Evolutionary conservation across 2,113 vertebrate genomes (phyloP), one percentile per base, ranked within the genome.

Genomic region (Tursiops truncatus): DNA sequence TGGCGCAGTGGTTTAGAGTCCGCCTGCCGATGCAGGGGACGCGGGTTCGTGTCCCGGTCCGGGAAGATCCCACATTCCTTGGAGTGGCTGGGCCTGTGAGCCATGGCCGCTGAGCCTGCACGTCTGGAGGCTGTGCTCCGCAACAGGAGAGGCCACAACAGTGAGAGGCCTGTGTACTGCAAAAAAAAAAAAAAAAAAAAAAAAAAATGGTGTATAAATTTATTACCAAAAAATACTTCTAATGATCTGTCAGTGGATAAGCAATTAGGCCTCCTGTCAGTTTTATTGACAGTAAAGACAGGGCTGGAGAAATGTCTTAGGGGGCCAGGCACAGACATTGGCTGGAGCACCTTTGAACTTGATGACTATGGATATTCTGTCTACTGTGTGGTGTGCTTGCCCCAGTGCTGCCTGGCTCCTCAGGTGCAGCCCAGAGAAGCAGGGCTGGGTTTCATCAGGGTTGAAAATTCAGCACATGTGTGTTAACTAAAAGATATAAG

Each of bases 191-290:
- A 44, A 44, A 44, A 44, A 44, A 89, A 89, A 91, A 95, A 87
- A 93, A 89, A 89, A 91, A 95, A 87, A 36, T 36, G 91, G 1
- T 63, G 28, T 77, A 50, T 79, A 77, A 31, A 50, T 71, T 20
- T 77, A 82, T 87, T 44, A 81, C 31, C 21, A 62, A 87, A 90
- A 96, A 89, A 62, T 62, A 74, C 62, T 77, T 90, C 50, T 92
- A 77, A 68, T 92, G 31, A 63, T 47, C 36, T 92, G 8, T 88
- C 36, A 82, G 33, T 84, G 38, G 56, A 67, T 77, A 79, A 79
- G 53, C 44, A 79, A 18, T 50, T 53, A 79, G 7, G 18, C 89
- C 53, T 76, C 28, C 44, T 76, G 12, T 81, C 44, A 50, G 33
- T 86, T 96, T 83, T 81, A 41, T 71, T 95, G 67, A 36, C 3